Conservation (phyloP, 92 coral and sea anemone species). For the Isaurus tuberculatus region DNA sequence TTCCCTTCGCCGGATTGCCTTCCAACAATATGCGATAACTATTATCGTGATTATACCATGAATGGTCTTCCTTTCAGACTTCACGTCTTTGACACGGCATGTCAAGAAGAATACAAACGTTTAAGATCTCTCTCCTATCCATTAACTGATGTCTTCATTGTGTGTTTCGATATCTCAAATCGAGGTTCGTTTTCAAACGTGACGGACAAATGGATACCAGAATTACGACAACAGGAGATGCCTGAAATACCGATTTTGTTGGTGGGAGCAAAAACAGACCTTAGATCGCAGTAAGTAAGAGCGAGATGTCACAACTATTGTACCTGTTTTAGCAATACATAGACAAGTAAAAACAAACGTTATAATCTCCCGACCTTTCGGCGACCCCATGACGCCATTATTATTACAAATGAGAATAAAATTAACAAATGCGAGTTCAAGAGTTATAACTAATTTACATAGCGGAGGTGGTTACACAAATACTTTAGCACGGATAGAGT, state of each 20-base stretch:
- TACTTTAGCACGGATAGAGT: no score
- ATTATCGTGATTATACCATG: constrained; percentile 49
- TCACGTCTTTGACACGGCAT: constrained; percentile 84
- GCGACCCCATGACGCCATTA: no score
- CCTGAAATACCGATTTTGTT: constrained; percentile 69
- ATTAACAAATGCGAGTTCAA: no score
- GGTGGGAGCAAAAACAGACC: constrained; percentile 80
- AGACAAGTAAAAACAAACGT: no score
- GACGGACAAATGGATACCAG: constrained; percentile 80
- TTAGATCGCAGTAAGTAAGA: constrained; percentile 45
- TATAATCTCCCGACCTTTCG: no score
- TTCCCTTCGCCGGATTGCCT: constrained; percentile 68
- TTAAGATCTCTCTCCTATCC: constrained; percentile 83
- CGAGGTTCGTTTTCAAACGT: constrained; percentile 75
- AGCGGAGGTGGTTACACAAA: no score
- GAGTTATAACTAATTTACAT: no score
- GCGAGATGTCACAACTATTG: no score
- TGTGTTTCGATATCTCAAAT: constrained; percentile 78
- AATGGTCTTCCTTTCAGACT: constrained; percentile 58
- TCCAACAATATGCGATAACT: constrained; percentile 84
- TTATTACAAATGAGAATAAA: no score
- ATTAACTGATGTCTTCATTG: constrained; percentile 75
- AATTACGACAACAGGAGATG: constrained; percentile 59
- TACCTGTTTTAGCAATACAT: no score
- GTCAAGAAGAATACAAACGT: constrained; percentile 87